Conservation (phyloP, 2,888 invertebrate species). For the Anoplius nigerrimus region DNA sequence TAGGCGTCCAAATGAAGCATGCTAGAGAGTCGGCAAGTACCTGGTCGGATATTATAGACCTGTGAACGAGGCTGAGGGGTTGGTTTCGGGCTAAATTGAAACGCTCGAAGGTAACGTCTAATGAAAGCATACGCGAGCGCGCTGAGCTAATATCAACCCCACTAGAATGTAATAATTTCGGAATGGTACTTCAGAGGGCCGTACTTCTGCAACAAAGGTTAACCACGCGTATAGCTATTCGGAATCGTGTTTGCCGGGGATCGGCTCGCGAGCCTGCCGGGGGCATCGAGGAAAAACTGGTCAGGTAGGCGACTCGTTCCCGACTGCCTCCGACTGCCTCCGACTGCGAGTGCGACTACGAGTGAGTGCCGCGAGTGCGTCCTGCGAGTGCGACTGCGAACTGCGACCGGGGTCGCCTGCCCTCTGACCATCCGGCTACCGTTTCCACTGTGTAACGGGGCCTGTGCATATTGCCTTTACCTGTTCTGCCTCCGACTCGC, state of each 20-base stretch:
- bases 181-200: slow-evolving; percentile 68
- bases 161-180: slow-evolving; percentile 74
- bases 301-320: slow-evolving; percentile 15
- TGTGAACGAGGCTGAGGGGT: slow-evolving; percentile 71
- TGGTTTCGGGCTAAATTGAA: slow-evolving; percentile 72
- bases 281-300: slow-evolving; percentile 11
- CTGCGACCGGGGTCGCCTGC: no score
- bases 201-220: slow-evolving; percentile 62
- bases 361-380: no score
- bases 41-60: slow-evolving; percentile 71
- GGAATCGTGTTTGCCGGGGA: slow-evolving; percentile 41
- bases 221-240: slow-evolving; percentile 58
- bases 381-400: background rate
- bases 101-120: slow-evolving; percentile 73
- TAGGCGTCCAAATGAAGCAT: slow-evolving; percentile 70
- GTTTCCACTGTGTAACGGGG: no score
- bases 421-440: no score
- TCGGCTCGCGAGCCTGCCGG: slow-evolving; percentile 23
- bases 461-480: no score
- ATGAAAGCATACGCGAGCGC: slow-evolving; percentile 69
- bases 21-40: slow-evolving; percentile 66
- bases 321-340: background rate
- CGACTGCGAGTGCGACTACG: background rate
- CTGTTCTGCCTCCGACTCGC: no score
- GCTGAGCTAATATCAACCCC: slow-evolving; percentile 67